Evolutionary conservation across 2,797 vertebrate genomes (phyloP), one percentile per base, ranked within the genome.

Genomic region (Amblyopsis hoosieri): DNA sequence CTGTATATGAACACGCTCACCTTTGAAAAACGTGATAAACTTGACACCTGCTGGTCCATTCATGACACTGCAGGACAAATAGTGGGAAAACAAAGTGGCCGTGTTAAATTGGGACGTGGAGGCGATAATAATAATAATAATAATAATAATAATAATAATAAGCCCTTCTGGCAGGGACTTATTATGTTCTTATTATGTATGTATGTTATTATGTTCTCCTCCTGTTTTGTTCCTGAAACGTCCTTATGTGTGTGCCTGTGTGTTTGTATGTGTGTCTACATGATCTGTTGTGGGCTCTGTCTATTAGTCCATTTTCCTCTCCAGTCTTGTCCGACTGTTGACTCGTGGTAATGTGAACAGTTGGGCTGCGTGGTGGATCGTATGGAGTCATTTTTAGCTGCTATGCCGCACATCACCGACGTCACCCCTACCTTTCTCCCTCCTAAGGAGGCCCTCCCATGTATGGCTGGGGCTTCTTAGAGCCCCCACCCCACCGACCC

Each of bases 301-400:
- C 69, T 64, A 56, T 47, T 71, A 60, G 78, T 72, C 72, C 69
- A 56, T 78, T 81, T 64, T 73, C 57, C 37, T 54, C 23, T 65
- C 71, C 57, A 12, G 62, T 61, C 17, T 46, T 9, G 62, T 64
- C 0, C 1, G 53, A 62, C 72, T 83, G 85, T 85, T 64, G 75
- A 84, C 83, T 86, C 76, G 82, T 71, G 85, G 89, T 89, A 92
- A 92, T 89, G 81, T 89, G 88, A 91, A 83, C 81, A 89, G 77
- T 84, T 80, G 72, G 70, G 69, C 75, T 49, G 31, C 1, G 60
- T 54, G 61, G 82, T 74, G 88, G 53, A 85, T 86, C 78, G 77
- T 85, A 83, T 77, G 80, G 74, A 79, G 86, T 77, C 72, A 88
- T 85, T 89, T 90, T 89, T 87, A 90, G 88, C 85, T 78, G 50